phyloP scores from a whole-genome alignment of 2,888 invertebrate species.

The Hirtodrosophila confusa region DNA sequence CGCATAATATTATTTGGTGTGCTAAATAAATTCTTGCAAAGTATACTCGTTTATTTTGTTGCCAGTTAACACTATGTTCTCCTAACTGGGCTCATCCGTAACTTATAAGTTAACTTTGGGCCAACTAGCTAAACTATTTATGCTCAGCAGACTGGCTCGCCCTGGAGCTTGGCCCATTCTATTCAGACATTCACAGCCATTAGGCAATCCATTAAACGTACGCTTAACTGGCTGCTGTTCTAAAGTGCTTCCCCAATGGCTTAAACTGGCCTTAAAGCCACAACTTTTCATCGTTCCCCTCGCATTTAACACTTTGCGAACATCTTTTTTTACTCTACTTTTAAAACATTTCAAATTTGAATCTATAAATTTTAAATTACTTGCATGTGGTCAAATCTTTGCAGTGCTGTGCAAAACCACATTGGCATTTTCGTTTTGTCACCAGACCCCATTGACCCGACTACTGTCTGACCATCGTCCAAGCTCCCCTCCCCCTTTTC shows the following conservation, averaged over 20 bases:
- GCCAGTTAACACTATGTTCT: neutral
- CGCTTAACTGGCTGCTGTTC: slow-evolving; percentile 41
- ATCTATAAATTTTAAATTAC: slow-evolving; percentile 61
- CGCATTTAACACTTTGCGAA: slow-evolving; percentile 38
- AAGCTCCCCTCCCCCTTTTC: neutral
- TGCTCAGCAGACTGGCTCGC: slow-evolving; percentile 24
- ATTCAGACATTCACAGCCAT: slow-evolving; percentile 29
- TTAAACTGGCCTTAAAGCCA: slow-evolving; percentile 38
- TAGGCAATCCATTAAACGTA: slow-evolving; percentile 53
- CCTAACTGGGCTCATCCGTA: neutral
- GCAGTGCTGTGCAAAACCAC: slow-evolving; percentile 40
- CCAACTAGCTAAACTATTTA: slow-evolving; percentile 32
- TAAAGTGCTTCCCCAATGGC: slow-evolving; percentile 40
- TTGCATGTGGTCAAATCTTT: slow-evolving; percentile 56
- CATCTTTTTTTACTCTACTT: slow-evolving; percentile 24
- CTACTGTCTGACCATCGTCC: slow-evolving; percentile 43
- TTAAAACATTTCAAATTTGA: slow-evolving; percentile 53
- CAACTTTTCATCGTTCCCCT: slow-evolving; percentile 45
- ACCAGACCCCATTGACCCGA: slow-evolving; percentile 33
- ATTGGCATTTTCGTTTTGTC: slow-evolving; percentile 52
- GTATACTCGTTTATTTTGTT: neutral
- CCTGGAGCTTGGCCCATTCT: slow-evolving; percentile 18
- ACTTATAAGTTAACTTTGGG: slow-evolving; percentile 3
- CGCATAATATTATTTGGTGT: no score
- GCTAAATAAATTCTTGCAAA: no score